A percentile compares a stretch with the other conserved stretches of the same genome.
Conservation (phyloP, 2,113 vertebrate species). For the Abramis brama region DNA sequence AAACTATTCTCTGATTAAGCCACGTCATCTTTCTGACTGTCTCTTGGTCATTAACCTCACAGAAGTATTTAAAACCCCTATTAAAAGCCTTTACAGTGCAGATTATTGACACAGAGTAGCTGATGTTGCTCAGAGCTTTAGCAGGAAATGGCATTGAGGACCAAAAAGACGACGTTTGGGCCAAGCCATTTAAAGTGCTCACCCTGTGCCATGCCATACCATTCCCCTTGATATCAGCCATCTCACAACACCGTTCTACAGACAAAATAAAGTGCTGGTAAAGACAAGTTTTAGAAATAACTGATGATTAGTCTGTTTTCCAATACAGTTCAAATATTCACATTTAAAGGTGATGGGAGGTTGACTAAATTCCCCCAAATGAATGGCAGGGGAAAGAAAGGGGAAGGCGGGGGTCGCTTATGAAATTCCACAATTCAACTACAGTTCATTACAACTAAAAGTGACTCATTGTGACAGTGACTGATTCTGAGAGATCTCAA, state of each 20-base stretch:
- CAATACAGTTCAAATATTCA: slow-evolving; percentile 73
- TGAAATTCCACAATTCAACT: slow-evolving; percentile 54
- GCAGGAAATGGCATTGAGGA: slow-evolving; percentile 28
- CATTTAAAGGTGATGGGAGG: slow-evolving; percentile 61
- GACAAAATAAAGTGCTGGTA: slow-evolving; percentile 81
- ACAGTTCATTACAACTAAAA: slow-evolving; percentile 64
- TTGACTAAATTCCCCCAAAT: slow-evolving; percentile 47
- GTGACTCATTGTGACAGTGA: slow-evolving; percentile 69
- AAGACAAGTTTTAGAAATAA: slow-evolving; percentile 71
- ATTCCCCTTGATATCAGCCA: slow-evolving; percentile 59
- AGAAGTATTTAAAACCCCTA: slow-evolving; percentile 35
- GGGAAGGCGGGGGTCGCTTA: slow-evolving; percentile 25
- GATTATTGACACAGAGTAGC: slow-evolving; percentile 46
- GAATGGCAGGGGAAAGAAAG: slow-evolving; percentile 43
- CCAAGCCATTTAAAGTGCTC: slow-evolving; percentile 32
- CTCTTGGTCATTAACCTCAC: slow-evolving; percentile 42
- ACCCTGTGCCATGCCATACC: slow-evolving; percentile 30
- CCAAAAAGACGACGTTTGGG: slow-evolving; percentile 22
- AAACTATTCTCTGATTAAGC: slow-evolving; percentile 58
- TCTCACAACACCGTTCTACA: slow-evolving; percentile 65
- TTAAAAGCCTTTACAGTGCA: slow-evolving; percentile 28
- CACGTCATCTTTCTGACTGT: slow-evolving; percentile 54
- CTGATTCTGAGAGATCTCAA: slow-evolving; percentile 72
- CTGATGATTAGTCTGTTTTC: slow-evolving; percentile 64
- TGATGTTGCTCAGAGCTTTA: slow-evolving; percentile 38